Conservation (phyloP, 92 coral and sea anemone species). For the Epizoanthus illoricatus region DNA sequence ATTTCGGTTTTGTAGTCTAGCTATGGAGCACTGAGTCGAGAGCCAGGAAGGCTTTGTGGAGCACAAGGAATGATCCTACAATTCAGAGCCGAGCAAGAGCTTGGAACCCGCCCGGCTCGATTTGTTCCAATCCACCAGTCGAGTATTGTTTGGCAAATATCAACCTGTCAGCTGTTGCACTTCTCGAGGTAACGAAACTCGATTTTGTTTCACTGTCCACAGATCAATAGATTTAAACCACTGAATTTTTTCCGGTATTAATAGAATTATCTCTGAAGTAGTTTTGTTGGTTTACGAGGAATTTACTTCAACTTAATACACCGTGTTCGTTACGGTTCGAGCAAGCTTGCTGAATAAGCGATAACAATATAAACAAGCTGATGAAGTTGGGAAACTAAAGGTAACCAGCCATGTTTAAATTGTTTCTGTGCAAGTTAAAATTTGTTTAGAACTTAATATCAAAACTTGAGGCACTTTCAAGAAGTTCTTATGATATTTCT, state of each 20-base stretch:
- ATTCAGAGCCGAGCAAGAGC: neutral
- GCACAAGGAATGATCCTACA: neutral
- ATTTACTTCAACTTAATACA: too few species aligned
- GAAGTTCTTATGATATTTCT: neutral
- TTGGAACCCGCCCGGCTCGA: neutral
- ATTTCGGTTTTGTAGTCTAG: neutral
- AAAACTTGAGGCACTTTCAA: neutral
- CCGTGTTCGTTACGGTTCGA: neutral
- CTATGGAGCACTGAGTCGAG: neutral
- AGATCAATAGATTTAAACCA: neutral
- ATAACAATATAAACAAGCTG: neutral
- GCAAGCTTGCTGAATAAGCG: neutral
- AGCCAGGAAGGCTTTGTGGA: neutral
- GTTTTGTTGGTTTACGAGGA: neutral
- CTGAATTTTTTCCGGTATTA: neutral
- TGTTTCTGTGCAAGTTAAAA: too few species aligned
- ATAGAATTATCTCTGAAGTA: neutral
- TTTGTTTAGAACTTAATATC: too few species aligned
- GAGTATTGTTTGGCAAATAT: neutral
- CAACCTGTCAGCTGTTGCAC: neutral
- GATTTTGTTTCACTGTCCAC: neutral
- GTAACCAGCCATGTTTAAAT: neutral
- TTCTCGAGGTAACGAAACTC: constrained; percentile 12
- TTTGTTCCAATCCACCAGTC: neutral
- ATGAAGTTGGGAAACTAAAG: neutral